Evolutionary conservation across 1,140 invertebrate species (phyloP).

Genomic region (Cylas formicarius): DNA sequence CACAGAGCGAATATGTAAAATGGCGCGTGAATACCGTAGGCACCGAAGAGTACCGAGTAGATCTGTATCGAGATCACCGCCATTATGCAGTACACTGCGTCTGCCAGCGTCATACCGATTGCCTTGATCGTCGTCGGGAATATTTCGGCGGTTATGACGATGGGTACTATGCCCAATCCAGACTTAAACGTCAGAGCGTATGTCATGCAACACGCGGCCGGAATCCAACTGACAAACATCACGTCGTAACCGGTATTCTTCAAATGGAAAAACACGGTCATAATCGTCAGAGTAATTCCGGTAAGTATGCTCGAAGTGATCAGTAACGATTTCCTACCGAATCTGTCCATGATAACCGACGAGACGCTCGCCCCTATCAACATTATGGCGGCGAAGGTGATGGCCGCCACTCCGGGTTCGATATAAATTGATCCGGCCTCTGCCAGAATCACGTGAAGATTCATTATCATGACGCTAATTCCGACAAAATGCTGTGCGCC

Average conservation of each 20-base stretch:
- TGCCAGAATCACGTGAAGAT: conserved; percentile 29
- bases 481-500: conserved; percentile 25
- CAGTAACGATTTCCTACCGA: conserved; percentile 28
- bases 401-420: conserved; percentile 20
- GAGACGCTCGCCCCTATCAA: conserved; percentile 19
- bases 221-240: conserved; percentile 24
- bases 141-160: conserved; percentile 59
- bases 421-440: conserved; percentile 35
- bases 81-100: conserved; percentile 25
- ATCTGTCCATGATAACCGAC: conserved; percentile 25
- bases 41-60: conserved; percentile 40
- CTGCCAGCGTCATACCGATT: conserved; percentile 29
- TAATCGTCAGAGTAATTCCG: conserved; percentile 17
- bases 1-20: conserved; percentile 22
- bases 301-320: conserved; percentile 23
- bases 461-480: conserved; percentile 37
- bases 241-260: conserved; percentile 21
- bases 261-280: conserved; percentile 31
- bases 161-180: conserved; percentile 51
- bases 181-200: conserved; percentile 29
- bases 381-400: conserved; percentile 29
- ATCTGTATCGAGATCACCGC: conserved; percentile 62
- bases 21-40: conserved; percentile 20
- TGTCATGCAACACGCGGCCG: conserved; percentile 26
- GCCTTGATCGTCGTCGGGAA: conserved; percentile 54